Evolutionary conservation across 2,888 invertebrate genomes (phyloP).

Genomic region (Neuroscelio doddi): DNA sequence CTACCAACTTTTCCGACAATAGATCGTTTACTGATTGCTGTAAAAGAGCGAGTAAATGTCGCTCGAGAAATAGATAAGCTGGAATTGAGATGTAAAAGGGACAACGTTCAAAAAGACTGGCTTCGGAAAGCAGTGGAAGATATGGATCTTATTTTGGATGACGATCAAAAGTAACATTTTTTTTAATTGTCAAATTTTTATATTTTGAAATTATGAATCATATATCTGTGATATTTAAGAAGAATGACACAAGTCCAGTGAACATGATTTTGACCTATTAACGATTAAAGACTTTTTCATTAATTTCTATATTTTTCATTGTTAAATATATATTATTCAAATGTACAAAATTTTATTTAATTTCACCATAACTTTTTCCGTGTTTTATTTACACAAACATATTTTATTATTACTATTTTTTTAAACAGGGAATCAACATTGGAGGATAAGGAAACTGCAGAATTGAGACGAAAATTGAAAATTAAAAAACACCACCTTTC

Average conservation of each 20-base stretch:
- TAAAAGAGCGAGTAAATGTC: constrained; percentile 82
- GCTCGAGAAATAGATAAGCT: constrained; percentile 87
- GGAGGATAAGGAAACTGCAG: constrained; percentile 70
- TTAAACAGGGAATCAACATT: constrained; percentile 57
- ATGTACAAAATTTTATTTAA: too few relatives aligned
- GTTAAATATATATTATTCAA: too few relatives aligned
- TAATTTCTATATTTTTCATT: too few relatives aligned
- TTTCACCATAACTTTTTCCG: too few relatives aligned
- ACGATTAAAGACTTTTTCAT: too few relatives aligned
- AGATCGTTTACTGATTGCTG: constrained; percentile 76
- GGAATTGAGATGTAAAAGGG: constrained; percentile 78
- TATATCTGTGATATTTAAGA: too few relatives aligned
- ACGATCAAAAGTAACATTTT: constrained; percentile 73
- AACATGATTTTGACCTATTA: too few relatives aligned
- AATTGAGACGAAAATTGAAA: constrained; percentile 72
- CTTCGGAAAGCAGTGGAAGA: constrained; percentile 88
- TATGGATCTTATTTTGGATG: constrained; percentile 93
- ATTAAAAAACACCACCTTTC: constrained; percentile 74
- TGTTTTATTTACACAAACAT: too few relatives aligned
- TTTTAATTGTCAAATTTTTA: constrained; percentile 19
- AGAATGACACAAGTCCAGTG: too few relatives aligned
- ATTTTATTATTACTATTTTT: constrained; percentile 8
- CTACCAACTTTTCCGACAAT: constrained; percentile 88
- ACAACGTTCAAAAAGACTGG: constrained; percentile 86
- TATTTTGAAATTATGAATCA: constrained; percentile 10